Conservation (phyloP, 2,797 vertebrate genomes). For the Mormyrops boulengeri region DNA sequence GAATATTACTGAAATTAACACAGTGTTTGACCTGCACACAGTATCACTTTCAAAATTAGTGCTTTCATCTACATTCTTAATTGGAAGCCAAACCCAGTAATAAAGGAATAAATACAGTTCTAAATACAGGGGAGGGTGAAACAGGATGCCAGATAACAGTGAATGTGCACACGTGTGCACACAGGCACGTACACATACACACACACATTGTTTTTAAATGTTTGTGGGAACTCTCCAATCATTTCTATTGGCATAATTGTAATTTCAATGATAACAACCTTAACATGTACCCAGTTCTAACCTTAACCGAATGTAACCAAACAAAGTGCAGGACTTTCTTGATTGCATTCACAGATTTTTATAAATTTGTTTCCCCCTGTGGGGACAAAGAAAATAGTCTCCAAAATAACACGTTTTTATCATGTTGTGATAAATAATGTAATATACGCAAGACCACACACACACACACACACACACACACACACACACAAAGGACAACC, state of each 20-base stretch:
- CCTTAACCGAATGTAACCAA: neutral
- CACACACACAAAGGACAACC: neutral
- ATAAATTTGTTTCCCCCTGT: neutral
- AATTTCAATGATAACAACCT: neutral
- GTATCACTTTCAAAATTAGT: neutral
- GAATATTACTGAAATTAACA: neutral
- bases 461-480: neutral
- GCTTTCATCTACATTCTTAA: neutral
- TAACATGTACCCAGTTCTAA: neutral
- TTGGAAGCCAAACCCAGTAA: neutral
- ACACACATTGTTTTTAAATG: neutral
- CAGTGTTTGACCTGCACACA: neutral
- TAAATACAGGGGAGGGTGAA: neutral
- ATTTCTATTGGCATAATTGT: neutral
- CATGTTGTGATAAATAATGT: neutral
- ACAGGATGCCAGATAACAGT: neutral
- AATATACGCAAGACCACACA: neutral
- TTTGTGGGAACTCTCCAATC: neutral
- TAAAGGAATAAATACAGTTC: neutral
- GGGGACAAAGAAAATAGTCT: neutral
- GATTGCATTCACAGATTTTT: neutral
- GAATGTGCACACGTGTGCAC: neutral
- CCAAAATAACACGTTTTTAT: neutral
- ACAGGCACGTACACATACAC: neutral
- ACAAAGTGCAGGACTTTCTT: neutral